Evolutionary conservation across 2,113 vertebrate species (phyloP).

Genomic region (Semicossyphus pulcher): DNA sequence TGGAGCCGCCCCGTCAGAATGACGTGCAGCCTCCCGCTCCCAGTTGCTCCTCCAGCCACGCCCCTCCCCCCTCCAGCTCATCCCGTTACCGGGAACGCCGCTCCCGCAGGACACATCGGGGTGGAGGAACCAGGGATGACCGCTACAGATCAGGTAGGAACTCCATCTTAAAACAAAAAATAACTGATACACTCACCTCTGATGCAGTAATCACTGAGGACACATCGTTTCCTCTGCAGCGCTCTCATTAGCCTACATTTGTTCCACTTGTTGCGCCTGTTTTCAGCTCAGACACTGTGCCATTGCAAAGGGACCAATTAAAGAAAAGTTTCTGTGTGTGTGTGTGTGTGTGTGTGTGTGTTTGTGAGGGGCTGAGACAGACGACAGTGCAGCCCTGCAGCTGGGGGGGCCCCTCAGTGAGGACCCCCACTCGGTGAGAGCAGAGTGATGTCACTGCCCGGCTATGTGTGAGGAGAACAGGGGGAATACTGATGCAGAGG

Average conservation of each 20-base stretch:
- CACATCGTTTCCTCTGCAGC: not conserved
- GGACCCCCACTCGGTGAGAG: conserved; percentile 37
- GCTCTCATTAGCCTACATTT: not conserved
- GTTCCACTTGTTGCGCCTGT: conserved; percentile 12
- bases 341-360: conserved; percentile 16
- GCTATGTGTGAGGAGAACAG: conserved; percentile 56
- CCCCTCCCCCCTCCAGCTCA: conserved; percentile 70
- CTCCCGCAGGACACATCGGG: conserved; percentile 74
- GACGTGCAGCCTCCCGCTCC: conserved; percentile 87
- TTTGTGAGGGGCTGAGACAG: not conserved
- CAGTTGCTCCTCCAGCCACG: conserved; percentile 80
- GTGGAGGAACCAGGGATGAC: conserved; percentile 93
- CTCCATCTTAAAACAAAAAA: not conserved
- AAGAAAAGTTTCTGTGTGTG: conserved; percentile 1
- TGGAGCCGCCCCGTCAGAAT: conserved; percentile 86
- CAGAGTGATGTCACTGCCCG: conserved; percentile 65
- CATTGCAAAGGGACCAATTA: conserved; percentile 64
- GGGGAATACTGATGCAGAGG: conserved; percentile 28
- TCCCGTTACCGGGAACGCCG: conserved; percentile 87
- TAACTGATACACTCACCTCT: not conserved
- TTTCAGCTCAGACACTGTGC: conserved; percentile 23
- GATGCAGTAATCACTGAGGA: not conserved
- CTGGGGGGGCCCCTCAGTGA: conserved; percentile 48
- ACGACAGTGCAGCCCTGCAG: conserved; percentile 8
- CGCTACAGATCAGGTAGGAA: conserved; percentile 93